phyloP scores from a whole-genome alignment of 1,140 invertebrate species.

The Tigriopus japonicus region DNA sequence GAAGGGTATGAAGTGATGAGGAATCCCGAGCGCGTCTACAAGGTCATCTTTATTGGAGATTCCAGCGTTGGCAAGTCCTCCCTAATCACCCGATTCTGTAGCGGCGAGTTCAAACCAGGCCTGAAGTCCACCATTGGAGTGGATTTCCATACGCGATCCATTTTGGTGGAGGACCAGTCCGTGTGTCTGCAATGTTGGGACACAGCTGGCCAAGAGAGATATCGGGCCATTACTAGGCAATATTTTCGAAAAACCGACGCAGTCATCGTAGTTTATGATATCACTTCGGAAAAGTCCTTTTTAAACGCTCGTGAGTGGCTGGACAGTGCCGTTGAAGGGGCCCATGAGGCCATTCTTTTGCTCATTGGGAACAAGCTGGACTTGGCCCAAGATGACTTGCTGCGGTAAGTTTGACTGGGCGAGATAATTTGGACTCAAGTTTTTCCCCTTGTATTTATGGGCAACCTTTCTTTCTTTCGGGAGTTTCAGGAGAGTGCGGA shows the following conservation, averaged over 20 bases:
- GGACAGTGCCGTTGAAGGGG: slow-evolving; percentile 23
- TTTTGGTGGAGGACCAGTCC: slow-evolving; percentile 27
- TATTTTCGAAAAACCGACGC: slow-evolving; percentile 39
- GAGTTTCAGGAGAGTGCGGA: not conserved
- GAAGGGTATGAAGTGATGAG: too few species aligned
- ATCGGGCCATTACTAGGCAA: slow-evolving; percentile 37
- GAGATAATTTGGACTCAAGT: not conserved
- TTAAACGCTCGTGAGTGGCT: slow-evolving; percentile 36
- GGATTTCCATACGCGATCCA: slow-evolving; percentile 37
- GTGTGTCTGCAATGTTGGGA: slow-evolving; percentile 39
- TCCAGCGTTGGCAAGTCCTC: slow-evolving; percentile 39
- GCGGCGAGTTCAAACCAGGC: slow-evolving; percentile 29
- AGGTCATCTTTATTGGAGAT: slow-evolving; percentile 39
- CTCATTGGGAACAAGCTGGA: not conserved
- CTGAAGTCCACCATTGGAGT: slow-evolving; percentile 38
- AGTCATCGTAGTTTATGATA: slow-evolving; percentile 36
- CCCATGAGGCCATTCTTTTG: not conserved
- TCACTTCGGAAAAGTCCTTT: slow-evolving; percentile 33
- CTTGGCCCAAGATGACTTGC: not conserved
- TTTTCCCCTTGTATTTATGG: not conserved
- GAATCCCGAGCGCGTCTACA: slow-evolving; percentile 24
- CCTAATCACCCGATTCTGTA: slow-evolving; percentile 34
- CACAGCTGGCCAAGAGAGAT: slow-evolving; percentile 38
- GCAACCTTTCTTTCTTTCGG: not conserved
- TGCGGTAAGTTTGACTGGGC: not conserved